phyloP scores from a whole-genome alignment of 2,797 vertebrate genomes.

The Antennarius maculatus region DNA sequence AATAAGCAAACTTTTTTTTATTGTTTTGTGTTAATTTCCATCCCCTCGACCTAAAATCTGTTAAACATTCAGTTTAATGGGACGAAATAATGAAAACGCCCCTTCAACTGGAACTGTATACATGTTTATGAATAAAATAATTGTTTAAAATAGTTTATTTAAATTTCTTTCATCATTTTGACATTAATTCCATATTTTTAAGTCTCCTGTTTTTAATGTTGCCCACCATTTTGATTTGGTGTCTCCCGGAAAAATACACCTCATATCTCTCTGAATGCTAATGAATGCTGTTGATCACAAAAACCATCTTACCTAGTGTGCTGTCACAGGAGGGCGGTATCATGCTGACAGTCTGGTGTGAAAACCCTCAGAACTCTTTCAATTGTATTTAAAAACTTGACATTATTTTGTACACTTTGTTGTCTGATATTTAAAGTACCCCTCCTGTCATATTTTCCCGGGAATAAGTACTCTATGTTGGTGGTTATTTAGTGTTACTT shows the following conservation, averaged over 20 bases:
- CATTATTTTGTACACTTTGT: neutral
- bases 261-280: neutral
- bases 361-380: neutral
- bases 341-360: slow-evolving; percentile 11
- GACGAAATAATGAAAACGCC: neutral
- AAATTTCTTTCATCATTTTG: neutral
- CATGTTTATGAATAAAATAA: neutral
- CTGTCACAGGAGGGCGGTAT: slow-evolving; percentile 65
- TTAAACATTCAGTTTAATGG: no score
- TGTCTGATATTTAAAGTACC: neutral
- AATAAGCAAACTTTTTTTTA: no score
- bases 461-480: neutral
- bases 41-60: neutral
- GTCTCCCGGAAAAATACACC: neutral
- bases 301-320: neutral
- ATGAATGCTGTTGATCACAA: neutral
- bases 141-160: neutral
- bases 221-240: no score
- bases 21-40: neutral
- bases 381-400: neutral
- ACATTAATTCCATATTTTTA: neutral
- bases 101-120: no score
- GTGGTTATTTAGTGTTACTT: neutral
- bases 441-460: slow-evolving; percentile 1
- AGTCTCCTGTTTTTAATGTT: neutral